Evolutionary conservation across 2,113 vertebrate genomes (phyloP).

Genomic region (Oncorhynchus tshawytscha): DNA sequence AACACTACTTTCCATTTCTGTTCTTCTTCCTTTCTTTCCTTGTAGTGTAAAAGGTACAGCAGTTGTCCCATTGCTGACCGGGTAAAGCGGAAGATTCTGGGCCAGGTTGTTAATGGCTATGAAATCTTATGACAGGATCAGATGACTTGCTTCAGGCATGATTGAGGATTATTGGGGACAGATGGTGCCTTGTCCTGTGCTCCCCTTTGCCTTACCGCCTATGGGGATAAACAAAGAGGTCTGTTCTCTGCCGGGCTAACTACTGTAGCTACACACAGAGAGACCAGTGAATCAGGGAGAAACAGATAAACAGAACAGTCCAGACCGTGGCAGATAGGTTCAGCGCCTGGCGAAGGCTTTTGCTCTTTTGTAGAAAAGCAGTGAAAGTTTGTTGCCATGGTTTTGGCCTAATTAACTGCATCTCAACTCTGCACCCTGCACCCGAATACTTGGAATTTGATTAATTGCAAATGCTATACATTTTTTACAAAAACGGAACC

Average conservation of each 20-base stretch:
- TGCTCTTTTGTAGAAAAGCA: background rate
- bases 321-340: slow-evolving; percentile 3
- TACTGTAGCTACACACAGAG: background rate
- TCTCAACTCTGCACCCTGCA: background rate
- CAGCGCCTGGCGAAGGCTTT: background rate
- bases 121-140: slow-evolving; percentile 41
- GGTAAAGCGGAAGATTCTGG: background rate
- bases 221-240: background rate
- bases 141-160: slow-evolving; percentile 24
- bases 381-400: background rate
- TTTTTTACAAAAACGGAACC: too few relatives aligned
- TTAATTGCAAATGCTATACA: background rate
- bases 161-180: slow-evolving; percentile 25
- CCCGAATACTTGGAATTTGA: background rate
- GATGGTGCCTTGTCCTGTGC: slow-evolving; percentile 21
- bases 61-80: background rate
- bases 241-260: slow-evolving; percentile 2
- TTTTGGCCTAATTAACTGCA: background rate
- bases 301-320: background rate
- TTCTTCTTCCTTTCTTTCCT: background rate
- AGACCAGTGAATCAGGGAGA: background rate
- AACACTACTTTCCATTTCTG: slow-evolving; percentile 5
- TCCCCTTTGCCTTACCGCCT: background rate
- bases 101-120: slow-evolving; percentile 32
- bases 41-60: background rate